phyloP scores from a whole-genome alignment of 23 tunicate genomes.

The Ciona savignyi region DNA sequence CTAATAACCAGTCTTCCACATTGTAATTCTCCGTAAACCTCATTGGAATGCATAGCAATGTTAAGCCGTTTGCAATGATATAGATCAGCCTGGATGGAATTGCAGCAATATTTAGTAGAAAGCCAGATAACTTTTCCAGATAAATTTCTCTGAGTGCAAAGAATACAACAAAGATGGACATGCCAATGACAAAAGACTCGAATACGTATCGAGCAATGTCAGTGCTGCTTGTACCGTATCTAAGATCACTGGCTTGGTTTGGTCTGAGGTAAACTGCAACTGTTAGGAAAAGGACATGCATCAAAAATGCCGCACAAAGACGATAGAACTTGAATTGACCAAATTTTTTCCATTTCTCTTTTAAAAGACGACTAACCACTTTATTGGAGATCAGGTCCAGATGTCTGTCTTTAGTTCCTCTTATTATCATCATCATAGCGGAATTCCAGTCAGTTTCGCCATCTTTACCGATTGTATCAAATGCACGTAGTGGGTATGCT shows the following conservation, averaged over 20 bases:
- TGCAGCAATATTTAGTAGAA: constrained; percentile 33
- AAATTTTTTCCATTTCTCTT: constrained; percentile 77
- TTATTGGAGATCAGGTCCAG: constrained; percentile 51
- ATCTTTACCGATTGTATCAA: constrained; percentile 58
- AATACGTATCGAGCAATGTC: constrained; percentile 72
- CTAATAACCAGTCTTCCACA: constrained; percentile 79
- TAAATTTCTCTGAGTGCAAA: constrained; percentile 36
- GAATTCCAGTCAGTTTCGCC: constrained; percentile 92
- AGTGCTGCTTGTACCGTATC: constrained; percentile 27
- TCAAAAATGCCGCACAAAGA: constrained; percentile 22
- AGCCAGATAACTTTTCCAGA: constrained; percentile 46
- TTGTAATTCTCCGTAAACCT: constrained; percentile 42
- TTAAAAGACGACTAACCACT: constrained; percentile 60
- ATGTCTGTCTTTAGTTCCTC: constrained; percentile 64
- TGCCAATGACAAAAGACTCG: constrained; percentile 33
- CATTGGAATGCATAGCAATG: constrained; percentile 47
- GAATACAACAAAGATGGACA: constrained; percentile 25
- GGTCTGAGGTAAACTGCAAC: constrained; percentile 78
- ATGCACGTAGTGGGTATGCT: constrained; percentile 59
- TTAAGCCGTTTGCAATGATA: constrained; percentile 23
- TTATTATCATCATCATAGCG: constrained; percentile 85
- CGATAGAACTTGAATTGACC: constrained; percentile 54
- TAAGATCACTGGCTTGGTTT: constrained; percentile 17
- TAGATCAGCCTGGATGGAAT: constrained; percentile 68
- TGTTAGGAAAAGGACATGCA: constrained; percentile 55